Evolutionary conservation across 2,113 vertebrate genomes (phyloP), one percentile per base, ranked within the genome.

Genomic region (Strigops habroptila): DNA sequence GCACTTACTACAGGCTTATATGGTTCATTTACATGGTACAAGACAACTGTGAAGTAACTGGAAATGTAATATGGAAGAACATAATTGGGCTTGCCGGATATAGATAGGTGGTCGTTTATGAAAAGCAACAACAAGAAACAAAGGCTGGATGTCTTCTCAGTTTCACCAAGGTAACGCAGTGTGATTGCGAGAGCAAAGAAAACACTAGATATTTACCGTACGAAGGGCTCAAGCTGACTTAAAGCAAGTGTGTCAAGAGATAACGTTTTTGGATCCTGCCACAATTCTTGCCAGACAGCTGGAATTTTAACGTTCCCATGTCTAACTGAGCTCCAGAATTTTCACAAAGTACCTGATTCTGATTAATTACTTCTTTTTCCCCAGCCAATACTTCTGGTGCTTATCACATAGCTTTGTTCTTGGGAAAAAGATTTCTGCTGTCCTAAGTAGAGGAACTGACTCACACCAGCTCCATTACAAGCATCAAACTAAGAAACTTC

Each of bases 21-120:
- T 35, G n/a, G 68, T 51, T 90, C 68, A 70, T 68, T 92, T 89
- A 37, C 57, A 83, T 0, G 0, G 46, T 55, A 80, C 71, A 93
- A 88, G 70, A 37, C 82, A 95, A 86, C 83, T 88, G 68, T 88
- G 90, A 70, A 91, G 14, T 67, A 15, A 74, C 37, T 90, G 41
- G 63, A 91, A 95, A 90, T 22, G n/a, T 55, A 81, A 86, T 88
- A 88, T 35, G 21, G 64, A 96, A 83, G 85, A 88, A 57, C 10
- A 49, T 44, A 78, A 85, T 13, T 81, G 55, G 46, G 33, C 43
- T 90, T 81, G 55, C 90, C 86, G 76, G 60, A 63, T 63, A 85
- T 39, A 31, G 35, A 69, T 12, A 76, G 75, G n/a, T 76, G 27
- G 43, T 62, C 41, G 39, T 88, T 77, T 86, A 65, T 67, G 62